These are phyloP conservation scores for Odocoileus hemionus DNA, from an alignment of 2,113 vertebrate genomes.

Conservation along the genomic window DNA sequence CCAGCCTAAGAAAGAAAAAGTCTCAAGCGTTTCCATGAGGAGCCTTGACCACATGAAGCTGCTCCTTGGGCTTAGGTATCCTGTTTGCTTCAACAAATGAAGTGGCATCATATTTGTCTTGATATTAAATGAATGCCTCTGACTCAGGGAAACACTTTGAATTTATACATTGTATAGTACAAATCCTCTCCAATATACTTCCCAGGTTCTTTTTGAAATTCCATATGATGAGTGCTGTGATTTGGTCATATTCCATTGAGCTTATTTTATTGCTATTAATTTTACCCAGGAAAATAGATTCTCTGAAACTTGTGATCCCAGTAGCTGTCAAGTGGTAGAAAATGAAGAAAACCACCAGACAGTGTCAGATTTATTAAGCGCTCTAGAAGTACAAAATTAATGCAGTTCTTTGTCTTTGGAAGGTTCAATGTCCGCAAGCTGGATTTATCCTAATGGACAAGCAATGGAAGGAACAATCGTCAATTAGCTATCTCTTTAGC, in stretches of 20 bases:
- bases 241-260: constrained; percentile 80
- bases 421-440: constrained; percentile 74
- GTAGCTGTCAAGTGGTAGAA: constrained; percentile 80
- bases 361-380: constrained; percentile 83
- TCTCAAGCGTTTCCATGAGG: constrained; percentile 46
- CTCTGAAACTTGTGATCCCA: constrained; percentile 80
- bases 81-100: constrained; percentile 50
- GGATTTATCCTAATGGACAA: constrained; percentile 81
- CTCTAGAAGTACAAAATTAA: constrained; percentile 80
- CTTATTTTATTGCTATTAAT: constrained; percentile 79
- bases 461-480: constrained; percentile 72
- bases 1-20: constrained; percentile 70
- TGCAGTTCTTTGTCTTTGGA: constrained; percentile 80
- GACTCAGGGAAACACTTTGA: neutral
- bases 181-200: constrained; percentile 26
- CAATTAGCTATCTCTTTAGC: constrained; percentile 80
- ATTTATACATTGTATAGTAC: constrained; percentile 18
- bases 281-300: constrained; percentile 79
- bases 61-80: constrained; percentile 1
- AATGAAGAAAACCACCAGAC: constrained; percentile 84
- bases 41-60: neutral
- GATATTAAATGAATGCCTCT: neutral
- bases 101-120: constrained; percentile 68
- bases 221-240: constrained; percentile 65
- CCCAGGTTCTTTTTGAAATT: constrained; percentile 67